Evolutionary conservation across 2,113 vertebrate genomes (phyloP).

Genomic region (Sylvia atricapilla): DNA sequence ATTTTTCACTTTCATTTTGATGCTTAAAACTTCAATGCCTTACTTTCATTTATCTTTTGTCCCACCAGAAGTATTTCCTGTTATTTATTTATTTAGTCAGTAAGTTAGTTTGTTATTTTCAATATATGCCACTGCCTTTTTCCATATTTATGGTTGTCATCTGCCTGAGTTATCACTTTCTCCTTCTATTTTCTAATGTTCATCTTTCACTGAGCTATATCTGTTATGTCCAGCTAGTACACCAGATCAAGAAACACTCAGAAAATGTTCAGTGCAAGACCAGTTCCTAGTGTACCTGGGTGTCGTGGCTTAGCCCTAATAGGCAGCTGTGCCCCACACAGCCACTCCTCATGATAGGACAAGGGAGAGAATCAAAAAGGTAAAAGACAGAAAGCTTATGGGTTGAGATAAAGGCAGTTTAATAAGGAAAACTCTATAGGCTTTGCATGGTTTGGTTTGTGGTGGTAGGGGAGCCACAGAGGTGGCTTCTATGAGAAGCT

Average conservation of each 20-base stretch:
- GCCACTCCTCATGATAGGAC: fast-evolving
- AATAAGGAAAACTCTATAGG: neutral
- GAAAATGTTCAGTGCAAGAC: neutral
- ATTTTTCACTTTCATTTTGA: neutral
- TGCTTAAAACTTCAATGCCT: neutral
- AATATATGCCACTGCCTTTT: neutral
- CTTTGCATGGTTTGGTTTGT: neutral
- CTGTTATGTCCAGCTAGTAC: neutral
- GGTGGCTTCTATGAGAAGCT: neutral
- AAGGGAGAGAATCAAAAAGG: neutral
- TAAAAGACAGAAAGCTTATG: neutral
- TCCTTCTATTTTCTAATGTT: neutral
- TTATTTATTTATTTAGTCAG: neutral
- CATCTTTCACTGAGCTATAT: neutral
- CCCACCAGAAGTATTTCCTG: neutral
- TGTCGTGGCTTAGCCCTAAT: neutral
- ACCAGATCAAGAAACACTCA: neutral
- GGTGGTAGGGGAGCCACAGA: too few relatives aligned
- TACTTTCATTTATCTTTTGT: neutral
- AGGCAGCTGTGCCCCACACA: neutral
- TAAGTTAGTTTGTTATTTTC: neutral
- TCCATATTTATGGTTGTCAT: neutral
- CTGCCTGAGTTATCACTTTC: neutral
- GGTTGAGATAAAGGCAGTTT: neutral
- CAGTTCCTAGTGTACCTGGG: neutral